Conservation (phyloP, 2,113 vertebrate genomes). For the Oncorhynchus keta region DNA sequence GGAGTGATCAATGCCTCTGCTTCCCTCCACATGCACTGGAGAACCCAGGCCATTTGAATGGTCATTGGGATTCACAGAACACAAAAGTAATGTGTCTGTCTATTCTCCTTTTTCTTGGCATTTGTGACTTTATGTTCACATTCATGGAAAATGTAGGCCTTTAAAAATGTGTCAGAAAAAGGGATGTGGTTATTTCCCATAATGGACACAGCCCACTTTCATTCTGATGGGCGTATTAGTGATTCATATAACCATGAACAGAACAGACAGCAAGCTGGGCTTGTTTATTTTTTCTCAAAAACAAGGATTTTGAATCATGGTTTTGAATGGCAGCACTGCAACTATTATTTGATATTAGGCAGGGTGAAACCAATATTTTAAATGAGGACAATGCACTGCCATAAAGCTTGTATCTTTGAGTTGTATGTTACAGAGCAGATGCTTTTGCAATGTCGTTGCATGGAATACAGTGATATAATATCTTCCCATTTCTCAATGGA, state of each 20-base stretch:
- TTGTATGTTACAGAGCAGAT: too few species aligned
- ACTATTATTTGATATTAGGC: not conserved
- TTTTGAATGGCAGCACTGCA: not conserved
- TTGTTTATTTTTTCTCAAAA: not conserved
- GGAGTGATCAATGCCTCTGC: constrained; percentile 29
- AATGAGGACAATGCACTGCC: not conserved
- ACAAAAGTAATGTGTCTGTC: constrained; percentile 52
- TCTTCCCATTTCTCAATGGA: too few species aligned
- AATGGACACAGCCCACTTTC: constrained; percentile 54
- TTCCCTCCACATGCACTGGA: constrained; percentile 3
- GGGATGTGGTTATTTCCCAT: constrained; percentile 61
- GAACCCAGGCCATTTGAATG: not conserved
- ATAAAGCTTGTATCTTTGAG: too few species aligned
- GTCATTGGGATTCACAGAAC: constrained; percentile 61
- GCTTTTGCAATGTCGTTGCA: too few species aligned
- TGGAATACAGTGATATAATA: too few species aligned
- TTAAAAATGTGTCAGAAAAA: constrained; percentile 67
- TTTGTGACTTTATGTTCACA: constrained; percentile 67
- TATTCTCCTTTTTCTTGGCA: constrained; percentile 65
- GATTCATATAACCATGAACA: constrained; percentile 58
- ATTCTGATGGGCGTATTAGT: constrained; percentile 50
- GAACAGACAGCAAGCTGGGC: constrained; percentile 45
- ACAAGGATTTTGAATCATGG: constrained; percentile 21
- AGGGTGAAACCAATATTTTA: not conserved
- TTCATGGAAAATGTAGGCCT: constrained; percentile 71